Base-by-base conservation (phyloP, 2,113 vertebrate species). In the Cranoglanis bouderius region DNA sequence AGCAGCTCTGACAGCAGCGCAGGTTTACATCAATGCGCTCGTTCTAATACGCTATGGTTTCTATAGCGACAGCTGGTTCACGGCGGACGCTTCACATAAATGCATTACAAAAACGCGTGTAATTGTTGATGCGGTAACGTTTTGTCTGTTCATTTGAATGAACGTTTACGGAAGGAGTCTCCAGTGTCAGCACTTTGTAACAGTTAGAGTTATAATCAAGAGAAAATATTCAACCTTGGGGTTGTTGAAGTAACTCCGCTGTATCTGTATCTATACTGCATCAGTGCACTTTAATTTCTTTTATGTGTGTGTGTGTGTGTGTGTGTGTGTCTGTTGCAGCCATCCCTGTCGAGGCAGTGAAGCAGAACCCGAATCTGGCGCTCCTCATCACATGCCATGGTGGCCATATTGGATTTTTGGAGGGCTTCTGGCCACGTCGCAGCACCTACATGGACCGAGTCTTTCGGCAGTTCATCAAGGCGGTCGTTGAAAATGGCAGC, bases 371-470 rank as follows among this genome's bases (percentile, higher is more conserved):
- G n/a, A 97, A 99, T 49, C 93, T 99, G 86, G 98, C 98, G 74
- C 91, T 99, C 91, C 96, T 99, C 80, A 97, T 99, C 88, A 99
- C 98, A 88, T 96, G 97, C 18, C 97, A 97, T 0, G 98, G 98
- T 32, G 98, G 98, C 94, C 98, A 99, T 86, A 99, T 99, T 91
- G 98, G 98, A 90, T 99, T 99, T 94, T 96, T 99, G 91, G 98
- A 99, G 91, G 98, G 98, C 82, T 92, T 99, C 89, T 99, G 98
- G 98, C 98, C 98, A 38, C 95, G 98, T 82, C 96, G 96, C 88
- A 97, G 96, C 93, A 99, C 98, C 83, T 99, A 99, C 93, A 99
- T 99, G 98, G 98, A 99, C 94, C 96, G 98, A 84, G 97, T 99
- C 94, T 99, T 99, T 96, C 97, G 97, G 94, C 98, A 99, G 95